Evolutionary conservation across 2,113 vertebrate species (phyloP), one percentile per base, ranked within the genome.

Genomic region (Enhydra lutris): DNA sequence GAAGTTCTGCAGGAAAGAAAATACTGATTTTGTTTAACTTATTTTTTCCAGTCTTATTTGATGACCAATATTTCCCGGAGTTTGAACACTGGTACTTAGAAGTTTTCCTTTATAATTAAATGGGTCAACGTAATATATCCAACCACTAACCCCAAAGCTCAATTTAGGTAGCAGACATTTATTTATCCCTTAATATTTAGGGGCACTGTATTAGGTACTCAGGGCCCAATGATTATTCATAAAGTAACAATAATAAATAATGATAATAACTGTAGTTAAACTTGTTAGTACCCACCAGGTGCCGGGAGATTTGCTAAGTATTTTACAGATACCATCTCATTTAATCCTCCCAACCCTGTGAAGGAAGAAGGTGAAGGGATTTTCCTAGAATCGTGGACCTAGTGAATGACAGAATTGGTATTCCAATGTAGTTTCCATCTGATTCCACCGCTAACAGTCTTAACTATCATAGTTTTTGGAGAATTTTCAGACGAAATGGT

Each of bases 21-120:
- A 71, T 52, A 63, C n/a, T 94, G 69, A 45, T 71, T 95, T 97
- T 89, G 59, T 86, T 91, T 91, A 84, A 92, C n/a, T 29, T 63
- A 93, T 55, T 84, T 93, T 71, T 91, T 55, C 63, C 14, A 36
- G 24, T 87, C 26, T 97, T 95, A 67, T 73, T 36, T 90, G 76
- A 84, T 88, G 61, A 24, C 20, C 14, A 89, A 39, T 85, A 86
- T 71, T 89, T 97, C 15, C 45, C 17, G 52, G 55, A 96, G 11
- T 91, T 91, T 89, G 31, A 59, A 52, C 81, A 89, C 93, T 36
- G 6, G 59, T 69, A 52, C 55, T 96, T 90, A 79, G 82, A 94
- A 87, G 10, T 17, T 96, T 97, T 79, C 26, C 45, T 89, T 81
- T 92, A 52, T 95, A 79, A 93, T 50, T 63, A 95, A 55, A 6